phyloP scores from a whole-genome alignment of 2,113 vertebrate species.

The Clarias batrachus region DNA sequence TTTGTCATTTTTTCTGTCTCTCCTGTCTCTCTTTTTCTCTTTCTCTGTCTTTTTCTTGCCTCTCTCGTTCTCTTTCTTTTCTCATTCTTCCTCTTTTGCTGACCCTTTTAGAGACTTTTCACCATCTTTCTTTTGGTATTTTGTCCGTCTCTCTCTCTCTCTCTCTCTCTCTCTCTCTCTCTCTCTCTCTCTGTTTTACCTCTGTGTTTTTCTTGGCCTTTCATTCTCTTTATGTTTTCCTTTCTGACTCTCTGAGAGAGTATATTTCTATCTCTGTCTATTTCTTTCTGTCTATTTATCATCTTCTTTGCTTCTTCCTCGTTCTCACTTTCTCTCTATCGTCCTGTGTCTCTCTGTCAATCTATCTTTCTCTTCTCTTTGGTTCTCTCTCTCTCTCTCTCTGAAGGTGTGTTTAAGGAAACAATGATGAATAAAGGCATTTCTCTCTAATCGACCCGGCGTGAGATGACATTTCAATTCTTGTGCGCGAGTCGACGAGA shows the following conservation, averaged over 20 bases:
- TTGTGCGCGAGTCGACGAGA: background rate
- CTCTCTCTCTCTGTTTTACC: no score
- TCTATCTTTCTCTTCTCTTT: background rate
- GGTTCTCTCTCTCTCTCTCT: background rate
- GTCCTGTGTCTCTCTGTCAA: background rate
- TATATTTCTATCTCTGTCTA: background rate
- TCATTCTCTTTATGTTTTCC: background rate
- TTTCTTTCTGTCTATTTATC: background rate
- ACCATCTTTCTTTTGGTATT: background rate
- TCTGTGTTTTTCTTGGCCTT: background rate
- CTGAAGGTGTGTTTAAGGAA: constrained; percentile 6
- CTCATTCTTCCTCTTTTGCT: background rate
- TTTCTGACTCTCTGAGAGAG: background rate
- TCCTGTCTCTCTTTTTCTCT: background rate
- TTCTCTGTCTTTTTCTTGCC: background rate
- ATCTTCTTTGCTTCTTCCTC: no score
- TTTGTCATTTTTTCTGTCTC: background rate
- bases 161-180: background rate
- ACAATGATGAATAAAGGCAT: constrained; percentile 23
- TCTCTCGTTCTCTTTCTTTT: background rate
- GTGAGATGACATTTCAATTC: constrained; percentile 40
- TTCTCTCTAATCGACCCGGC: constrained; percentile 26
- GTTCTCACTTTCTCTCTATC: background rate
- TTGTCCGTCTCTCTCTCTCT: background rate
- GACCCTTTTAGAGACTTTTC: background rate